Conservation (phyloP, 2,888 invertebrate genomes). For the Prosopocoilus inquinatus region DNA sequence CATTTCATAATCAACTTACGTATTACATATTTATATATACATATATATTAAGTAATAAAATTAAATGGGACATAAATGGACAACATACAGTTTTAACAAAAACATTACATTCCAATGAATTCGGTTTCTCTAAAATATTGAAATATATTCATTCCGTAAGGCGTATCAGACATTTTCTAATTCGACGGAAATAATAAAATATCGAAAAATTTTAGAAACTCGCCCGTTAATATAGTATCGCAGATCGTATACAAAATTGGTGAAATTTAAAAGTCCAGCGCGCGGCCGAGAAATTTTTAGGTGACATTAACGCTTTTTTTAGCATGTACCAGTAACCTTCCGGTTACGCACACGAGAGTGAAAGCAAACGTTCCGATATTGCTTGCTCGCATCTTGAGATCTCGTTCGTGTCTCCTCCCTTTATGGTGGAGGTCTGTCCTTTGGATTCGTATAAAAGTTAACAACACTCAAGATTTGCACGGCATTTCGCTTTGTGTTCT, state of each 20-base stretch:
- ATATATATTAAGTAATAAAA: too few species aligned
- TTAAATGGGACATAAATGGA: too few species aligned
- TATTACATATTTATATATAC: too few species aligned
- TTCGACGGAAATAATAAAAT: too few species aligned
- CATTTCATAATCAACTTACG: too few species aligned
- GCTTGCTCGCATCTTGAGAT: constrained; percentile 5
- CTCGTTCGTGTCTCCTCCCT: constrained; percentile 7
- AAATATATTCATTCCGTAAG: too few species aligned
- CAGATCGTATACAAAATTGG: background rate
- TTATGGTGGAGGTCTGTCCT: constrained; percentile 2
- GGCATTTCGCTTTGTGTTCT: constrained; percentile 8
- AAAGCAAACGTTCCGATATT: constrained; percentile 6
- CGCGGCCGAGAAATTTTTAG: too few species aligned
- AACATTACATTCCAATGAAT: too few species aligned
- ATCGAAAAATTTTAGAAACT: constrained; percentile 1
- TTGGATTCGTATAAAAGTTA: constrained; percentile 2
- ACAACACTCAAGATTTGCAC: background rate
- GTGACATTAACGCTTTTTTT: constrained; percentile 3
- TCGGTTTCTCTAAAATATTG: too few species aligned
- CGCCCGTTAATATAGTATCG: background rate
- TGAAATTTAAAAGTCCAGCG: background rate
- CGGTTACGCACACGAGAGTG: constrained; percentile 14
- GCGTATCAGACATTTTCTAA: too few species aligned
- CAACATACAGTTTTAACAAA: too few species aligned
- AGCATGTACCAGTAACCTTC: constrained; percentile 19